Evolutionary conservation across 2,888 invertebrate species (phyloP).

Genomic region (Pachliopta kotzebuea): DNA sequence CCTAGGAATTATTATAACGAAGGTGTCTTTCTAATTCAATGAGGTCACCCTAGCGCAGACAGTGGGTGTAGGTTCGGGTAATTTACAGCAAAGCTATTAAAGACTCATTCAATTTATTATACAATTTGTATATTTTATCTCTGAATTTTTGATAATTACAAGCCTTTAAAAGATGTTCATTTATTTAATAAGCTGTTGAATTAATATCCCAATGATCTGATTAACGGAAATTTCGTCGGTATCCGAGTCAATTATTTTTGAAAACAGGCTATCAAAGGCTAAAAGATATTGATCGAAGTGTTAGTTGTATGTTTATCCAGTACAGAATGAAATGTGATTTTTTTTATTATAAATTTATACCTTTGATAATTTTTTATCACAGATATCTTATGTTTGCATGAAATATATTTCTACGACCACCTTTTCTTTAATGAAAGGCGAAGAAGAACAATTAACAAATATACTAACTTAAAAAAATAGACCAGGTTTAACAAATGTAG

Average conservation of each 20-base stretch:
- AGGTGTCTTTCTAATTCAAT: slow-evolving; percentile 4
- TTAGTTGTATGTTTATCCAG: not conserved
- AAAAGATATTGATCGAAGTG: not conserved
- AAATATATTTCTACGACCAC: no score
- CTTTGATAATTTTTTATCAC: no score
- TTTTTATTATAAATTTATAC: no score
- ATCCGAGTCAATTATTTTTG: not conserved
- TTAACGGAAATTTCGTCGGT: not conserved
- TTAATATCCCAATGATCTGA: not conserved
- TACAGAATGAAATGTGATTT: not conserved
- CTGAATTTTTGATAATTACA: not conserved
- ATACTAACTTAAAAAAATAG: no score
- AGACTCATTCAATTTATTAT: slow-evolving; percentile 18
- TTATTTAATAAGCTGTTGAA: not conserved
- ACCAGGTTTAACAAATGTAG: no score
- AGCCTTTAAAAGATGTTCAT: not conserved
- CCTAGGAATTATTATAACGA: slow-evolving; percentile 6
- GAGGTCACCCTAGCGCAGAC: not conserved
- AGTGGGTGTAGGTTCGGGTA: slow-evolving; percentile 3
- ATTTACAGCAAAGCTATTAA: slow-evolving; percentile 8
- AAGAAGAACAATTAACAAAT: no score
- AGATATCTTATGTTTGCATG: no score
- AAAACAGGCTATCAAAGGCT: not conserved
- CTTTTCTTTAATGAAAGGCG: no score
- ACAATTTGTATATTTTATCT: slow-evolving; percentile 14